Percentiles rank a stretch among this genome's conserved stretches.
Evolutionary conservation across 2,113 vertebrate species (phyloP).

Genomic region (Erythrolamprus reginae): DNA sequence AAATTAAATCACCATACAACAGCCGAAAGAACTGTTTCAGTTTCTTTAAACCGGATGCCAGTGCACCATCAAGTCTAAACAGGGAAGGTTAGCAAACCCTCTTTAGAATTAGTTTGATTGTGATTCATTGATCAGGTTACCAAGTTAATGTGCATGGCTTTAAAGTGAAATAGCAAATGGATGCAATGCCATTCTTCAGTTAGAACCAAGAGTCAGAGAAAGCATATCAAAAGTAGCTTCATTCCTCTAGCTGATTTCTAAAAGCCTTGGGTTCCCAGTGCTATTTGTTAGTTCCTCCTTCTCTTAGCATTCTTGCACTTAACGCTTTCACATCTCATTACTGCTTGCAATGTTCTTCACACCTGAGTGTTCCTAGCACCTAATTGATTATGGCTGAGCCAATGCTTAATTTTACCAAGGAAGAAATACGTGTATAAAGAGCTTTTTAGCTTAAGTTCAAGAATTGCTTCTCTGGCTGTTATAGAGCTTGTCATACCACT

Average conservation of each 20-base stretch:
- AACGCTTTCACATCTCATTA: background rate
- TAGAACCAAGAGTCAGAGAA: background rate
- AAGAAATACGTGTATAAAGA: background rate
- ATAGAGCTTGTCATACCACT: background rate
- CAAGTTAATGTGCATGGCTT: background rate
- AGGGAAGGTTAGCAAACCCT: background rate
- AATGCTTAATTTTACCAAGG: background rate
- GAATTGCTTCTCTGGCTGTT: background rate
- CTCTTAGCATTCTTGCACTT: background rate
- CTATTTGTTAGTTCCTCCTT: background rate
- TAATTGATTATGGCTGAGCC: background rate
- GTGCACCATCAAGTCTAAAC: background rate
- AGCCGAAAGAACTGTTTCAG: background rate
- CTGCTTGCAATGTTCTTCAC: background rate
- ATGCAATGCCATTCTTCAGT: background rate
- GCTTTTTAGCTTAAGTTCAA: background rate
- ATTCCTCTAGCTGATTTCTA: background rate
- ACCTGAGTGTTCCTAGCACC: background rate
- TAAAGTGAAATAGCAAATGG: background rate
- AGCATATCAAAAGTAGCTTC: background rate
- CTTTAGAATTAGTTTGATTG: background rate
- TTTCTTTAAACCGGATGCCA: background rate
- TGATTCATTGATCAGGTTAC: background rate
- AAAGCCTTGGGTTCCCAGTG: background rate
- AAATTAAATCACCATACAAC: background rate